Evolutionary conservation across 1,140 invertebrate genomes (phyloP).

Genomic region (Pteromalus puparum): DNA sequence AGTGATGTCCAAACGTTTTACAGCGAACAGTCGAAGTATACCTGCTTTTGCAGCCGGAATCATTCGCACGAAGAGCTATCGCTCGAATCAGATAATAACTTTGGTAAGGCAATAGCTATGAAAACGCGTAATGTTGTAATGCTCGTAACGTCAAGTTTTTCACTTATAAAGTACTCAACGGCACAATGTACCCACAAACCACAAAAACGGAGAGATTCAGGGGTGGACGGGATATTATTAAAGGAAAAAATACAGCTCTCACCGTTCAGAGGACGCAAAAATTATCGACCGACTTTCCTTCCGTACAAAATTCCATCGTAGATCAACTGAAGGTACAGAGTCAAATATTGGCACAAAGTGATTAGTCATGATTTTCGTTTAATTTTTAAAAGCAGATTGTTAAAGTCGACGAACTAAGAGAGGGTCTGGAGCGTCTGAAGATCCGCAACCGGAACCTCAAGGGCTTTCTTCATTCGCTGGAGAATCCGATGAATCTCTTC

Average conservation of each 20-base stretch:
- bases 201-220: slow-evolving; percentile 7
- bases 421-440: slow-evolving; percentile 41
- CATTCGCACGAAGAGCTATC: slow-evolving; percentile 21
- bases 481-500: neutral
- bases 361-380: no score
- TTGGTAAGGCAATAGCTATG: neutral
- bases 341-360: no score
- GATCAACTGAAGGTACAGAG: slow-evolving; percentile 27
- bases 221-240: neutral
- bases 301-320: neutral
- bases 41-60: slow-evolving; percentile 36
- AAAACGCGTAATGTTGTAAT: no score
- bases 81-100: neutral
- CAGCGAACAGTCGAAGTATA: slow-evolving; percentile 18
- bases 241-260: neutral
- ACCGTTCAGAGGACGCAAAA: neutral
- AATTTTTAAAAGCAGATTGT: neutral
- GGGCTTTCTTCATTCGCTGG: slow-evolving; percentile 18
- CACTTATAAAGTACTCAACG: neutral
- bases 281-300: neutral
- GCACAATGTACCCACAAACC: neutral
- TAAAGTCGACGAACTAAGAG: slow-evolving; percentile 37
- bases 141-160: neutral
- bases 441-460: slow-evolving; percentile 50
- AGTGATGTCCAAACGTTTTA: neutral